Evolutionary conservation across 2,888 invertebrate genomes (phyloP), one percentile per base, ranked within the genome.

Genomic region (Phyto melanocephala): DNA sequence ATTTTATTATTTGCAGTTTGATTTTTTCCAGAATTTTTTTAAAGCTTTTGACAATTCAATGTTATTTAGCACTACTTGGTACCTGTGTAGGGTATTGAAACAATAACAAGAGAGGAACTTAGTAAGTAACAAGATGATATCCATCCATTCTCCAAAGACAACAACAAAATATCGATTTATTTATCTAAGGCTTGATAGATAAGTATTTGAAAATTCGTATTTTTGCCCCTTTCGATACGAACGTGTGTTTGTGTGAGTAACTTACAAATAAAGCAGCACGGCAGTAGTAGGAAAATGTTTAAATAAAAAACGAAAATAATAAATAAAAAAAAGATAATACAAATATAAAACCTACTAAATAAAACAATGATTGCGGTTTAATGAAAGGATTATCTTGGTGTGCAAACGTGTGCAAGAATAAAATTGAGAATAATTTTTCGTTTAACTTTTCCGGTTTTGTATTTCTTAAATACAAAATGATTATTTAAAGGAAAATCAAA

Each of bases 361-460:
- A 72, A 81, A 72, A 78, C 63, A 81, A 81, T 81, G 68, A 81
- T 78, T 81, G 77, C 70, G 81, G 81, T 81, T 81, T 81, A 81
- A 78, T 78, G 81, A 78, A 81, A 81, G 81, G 81, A 81, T 81
- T 81, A 81, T 81, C 77, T 54, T 63, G 63, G 40, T 74, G 72
- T 81, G 74, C 77, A 74, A 74, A 81, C 77, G 81, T 78, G 81
- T 77, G 77, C 81, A 78, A 82, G 35, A 82, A 79, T 79, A 67
- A 81, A 72, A 77, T 80, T 47, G 45, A 54, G 20, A 67, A 67
- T 28, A 50, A 50, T 60, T 42, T 54, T 54, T 15, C 11, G 7
- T 24, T 63, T 63, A 24, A 42, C 15, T 33, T 15, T 5, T 17
- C 15, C 7, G 5, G 1, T 40, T 24, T 60, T 1, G 11, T 40